Evolutionary conservation across 2,797 vertebrate genomes (phyloP).

Genomic region (Ateles fusciceps): DNA sequence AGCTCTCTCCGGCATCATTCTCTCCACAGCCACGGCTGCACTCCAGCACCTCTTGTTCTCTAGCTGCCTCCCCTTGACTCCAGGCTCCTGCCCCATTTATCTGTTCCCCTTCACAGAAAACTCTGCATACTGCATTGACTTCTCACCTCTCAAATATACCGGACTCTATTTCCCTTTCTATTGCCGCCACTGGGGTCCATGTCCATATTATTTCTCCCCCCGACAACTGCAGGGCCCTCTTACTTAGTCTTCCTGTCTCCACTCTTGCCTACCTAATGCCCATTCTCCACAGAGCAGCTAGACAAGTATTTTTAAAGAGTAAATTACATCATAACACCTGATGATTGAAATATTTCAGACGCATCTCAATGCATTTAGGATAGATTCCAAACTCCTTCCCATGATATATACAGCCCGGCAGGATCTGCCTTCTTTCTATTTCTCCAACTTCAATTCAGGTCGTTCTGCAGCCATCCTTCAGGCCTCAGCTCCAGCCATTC

Average conservation of each 20-base stretch:
- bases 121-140: not conserved
- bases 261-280: not conserved
- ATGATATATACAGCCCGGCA: not conserved
- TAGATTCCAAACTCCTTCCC: not conserved
- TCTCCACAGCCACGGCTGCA: not conserved
- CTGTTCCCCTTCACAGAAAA: not conserved
- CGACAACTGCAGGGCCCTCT: not conserved
- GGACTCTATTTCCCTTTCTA: not conserved
- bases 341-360: not conserved
- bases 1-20: not conserved
- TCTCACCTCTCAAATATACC: not conserved
- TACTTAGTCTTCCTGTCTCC: not conserved
- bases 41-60: not conserved
- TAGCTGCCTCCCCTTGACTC: not conserved
- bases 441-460: not conserved
- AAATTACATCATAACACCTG: not conserved
- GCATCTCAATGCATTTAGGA: not conserved
- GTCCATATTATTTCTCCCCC: not conserved
- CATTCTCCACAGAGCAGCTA: not conserved
- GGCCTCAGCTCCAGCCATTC: not conserved
- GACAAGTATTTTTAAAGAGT: conserved; percentile 7
- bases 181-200: not conserved
- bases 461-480: not conserved
- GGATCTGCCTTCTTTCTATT: not conserved
- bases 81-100: not conserved